Base-by-base conservation (phyloP, 2,113 vertebrate genomes). In the Panurus biarmicus region DNA sequence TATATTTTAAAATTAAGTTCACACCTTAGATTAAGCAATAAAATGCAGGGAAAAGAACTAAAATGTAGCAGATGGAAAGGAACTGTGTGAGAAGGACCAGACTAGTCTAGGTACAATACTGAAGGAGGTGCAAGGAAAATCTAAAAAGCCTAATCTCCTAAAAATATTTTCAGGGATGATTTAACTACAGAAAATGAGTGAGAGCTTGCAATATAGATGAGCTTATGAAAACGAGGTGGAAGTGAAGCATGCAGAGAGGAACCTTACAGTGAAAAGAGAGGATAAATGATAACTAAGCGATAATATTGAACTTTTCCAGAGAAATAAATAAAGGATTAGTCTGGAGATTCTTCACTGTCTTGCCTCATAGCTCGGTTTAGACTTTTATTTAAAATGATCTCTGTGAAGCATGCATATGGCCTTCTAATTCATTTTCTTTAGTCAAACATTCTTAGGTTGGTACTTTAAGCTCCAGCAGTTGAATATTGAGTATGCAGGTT, bases 91-190 rank as follows among this genome's bases (percentile, higher is more conserved):
- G 33, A 60, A 42, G 62, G 75, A 89, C 62, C 29, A 87, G 83
- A 56, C 47, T 81, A 62, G n/a, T 73, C 44, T 89, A 92, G 66
- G 61, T 92, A 88, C 61, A 89, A 86, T 92, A 93, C 42, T 62
- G 88, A 93, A 75, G 69, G 87, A 88, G 51, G 71, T 82, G 70
- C 65, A 91, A 93, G 51, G 69, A 94, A 96, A 96, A 96, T 78
- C 65, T 81, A 57, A 92, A 94, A 93, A 87, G 33, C 57, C 61
- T 54, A 87, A 57, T 91, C 57, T 92, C 71, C 58, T 85, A 86
- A 89, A 92, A 93, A 66, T 69, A 56, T 64, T 81, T 78, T 69
- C 31, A 38, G 23, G 44, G 45, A 65, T 67, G 44, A 54, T 76
- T 90, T 72, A 44, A 69, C 76, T 58, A 10, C 24, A 74, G 47